Percentiles rank a stretch among this genome's conserved stretches.
Conservation (phyloP, 2,113 vertebrate genomes). For the Narcine bancroftii region DNA sequence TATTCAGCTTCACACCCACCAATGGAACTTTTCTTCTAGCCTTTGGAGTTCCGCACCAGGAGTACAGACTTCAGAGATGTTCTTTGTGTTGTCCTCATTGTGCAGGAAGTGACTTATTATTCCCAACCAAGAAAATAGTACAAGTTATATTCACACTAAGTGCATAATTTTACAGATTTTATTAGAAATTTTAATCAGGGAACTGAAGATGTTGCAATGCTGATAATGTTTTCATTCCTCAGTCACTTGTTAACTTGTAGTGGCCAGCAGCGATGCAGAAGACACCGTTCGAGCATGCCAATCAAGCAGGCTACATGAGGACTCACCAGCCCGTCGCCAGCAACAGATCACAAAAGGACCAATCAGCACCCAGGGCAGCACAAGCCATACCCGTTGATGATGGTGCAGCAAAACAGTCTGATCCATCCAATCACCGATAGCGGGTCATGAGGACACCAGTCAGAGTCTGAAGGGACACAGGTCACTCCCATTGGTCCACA, state of each 20-base stretch:
- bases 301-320: too few species aligned
- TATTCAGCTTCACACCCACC: neutral
- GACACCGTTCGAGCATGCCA: too few species aligned
- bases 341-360: too few species aligned
- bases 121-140: constrained; percentile 5
- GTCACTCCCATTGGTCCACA: too few species aligned
- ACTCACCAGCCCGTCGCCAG: too few species aligned
- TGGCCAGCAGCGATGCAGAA: too few species aligned
- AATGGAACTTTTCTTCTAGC: neutral
- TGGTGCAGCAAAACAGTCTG: too few species aligned
- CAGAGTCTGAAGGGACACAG: too few species aligned
- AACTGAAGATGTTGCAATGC: neutral
- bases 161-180: neutral
- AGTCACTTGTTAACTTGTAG: neutral
- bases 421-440: too few species aligned
- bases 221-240: constrained; percentile 22
- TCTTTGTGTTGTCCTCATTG: neutral
- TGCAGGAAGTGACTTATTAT: neutral
- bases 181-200: constrained; percentile 5
- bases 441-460: too few species aligned
- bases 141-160: constrained; percentile 24
- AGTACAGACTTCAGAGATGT: neutral
- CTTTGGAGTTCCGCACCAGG: neutral
- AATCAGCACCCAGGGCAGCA: too few species aligned
- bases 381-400: too few species aligned